These are phyloP conservation scores for Triplophysa rosa DNA, from an alignment of 2,113 vertebrate genomes.

Conservation along the genomic window DNA sequence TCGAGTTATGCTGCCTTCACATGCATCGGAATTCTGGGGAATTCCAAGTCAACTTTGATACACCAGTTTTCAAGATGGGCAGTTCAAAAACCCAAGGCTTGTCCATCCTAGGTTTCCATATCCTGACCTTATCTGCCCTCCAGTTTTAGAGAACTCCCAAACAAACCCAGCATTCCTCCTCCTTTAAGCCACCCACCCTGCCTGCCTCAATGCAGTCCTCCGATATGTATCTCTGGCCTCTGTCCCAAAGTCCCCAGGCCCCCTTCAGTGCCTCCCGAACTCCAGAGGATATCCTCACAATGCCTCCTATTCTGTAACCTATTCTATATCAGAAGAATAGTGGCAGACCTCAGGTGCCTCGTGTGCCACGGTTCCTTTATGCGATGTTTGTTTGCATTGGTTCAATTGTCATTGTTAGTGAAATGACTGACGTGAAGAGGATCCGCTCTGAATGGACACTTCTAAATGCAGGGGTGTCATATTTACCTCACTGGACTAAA, in stretches of 20 bases:
- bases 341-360: neutral
- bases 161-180: conserved; percentile 36
- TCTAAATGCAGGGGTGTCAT: conserved; percentile 1
- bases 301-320: conserved; percentile 13
- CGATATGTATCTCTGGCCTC: conserved; percentile 17
- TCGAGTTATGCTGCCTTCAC: neutral
- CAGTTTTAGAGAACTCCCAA: conserved; percentile 10
- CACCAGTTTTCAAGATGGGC: too few relatives aligned
- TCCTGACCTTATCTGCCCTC: conserved; percentile 25
- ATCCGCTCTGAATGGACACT: neutral
- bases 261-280: neutral
- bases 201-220: neutral
- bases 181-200: conserved; percentile 16
- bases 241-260: neutral
- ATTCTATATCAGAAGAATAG: conserved; percentile 6
- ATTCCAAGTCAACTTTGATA: too few relatives aligned
- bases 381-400: conserved; percentile 17
- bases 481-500: conserved; percentile 14
- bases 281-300: conserved; percentile 39
- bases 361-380: neutral
- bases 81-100: neutral
- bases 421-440: neutral
- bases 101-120: neutral
- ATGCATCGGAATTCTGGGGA: neutral
- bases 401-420: conserved; percentile 17